Evolutionary conservation across 53 echinoderm and acorn worm genomes (phyloP).

Genomic region (Crossaster papposus): DNA sequence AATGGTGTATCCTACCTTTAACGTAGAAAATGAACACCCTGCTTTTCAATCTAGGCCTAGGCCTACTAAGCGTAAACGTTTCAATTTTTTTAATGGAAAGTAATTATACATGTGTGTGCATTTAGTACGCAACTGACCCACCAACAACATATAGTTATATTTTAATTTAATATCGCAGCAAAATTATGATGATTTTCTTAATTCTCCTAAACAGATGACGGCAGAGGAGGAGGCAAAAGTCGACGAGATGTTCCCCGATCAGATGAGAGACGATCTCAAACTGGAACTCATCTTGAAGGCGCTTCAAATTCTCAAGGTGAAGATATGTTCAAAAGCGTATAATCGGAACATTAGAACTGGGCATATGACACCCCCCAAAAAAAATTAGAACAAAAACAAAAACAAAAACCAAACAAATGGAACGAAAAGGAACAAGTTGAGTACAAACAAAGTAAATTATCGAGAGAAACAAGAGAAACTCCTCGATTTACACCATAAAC

Average conservation of each 20-base stretch:
- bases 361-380: neutral
- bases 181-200: neutral
- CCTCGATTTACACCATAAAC: too few species aligned
- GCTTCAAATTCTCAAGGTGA: constrained; percentile 24
- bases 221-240: constrained; percentile 50
- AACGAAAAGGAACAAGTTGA: too few species aligned
- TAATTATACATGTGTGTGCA: too few species aligned
- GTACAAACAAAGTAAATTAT: too few species aligned
- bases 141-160: neutral
- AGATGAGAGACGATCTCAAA: constrained; percentile 53
- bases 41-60: too few species aligned
- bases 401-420: too few species aligned
- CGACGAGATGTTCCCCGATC: constrained; percentile 53
- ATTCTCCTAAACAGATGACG: constrained; percentile 34
- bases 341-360: neutral
- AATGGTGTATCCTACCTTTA: too few species aligned
- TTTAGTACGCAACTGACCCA: too few species aligned
- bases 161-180: neutral
- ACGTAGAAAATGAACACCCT: too few species aligned
- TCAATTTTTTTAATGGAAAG: too few species aligned
- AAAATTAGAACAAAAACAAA: neutral
- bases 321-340: neutral
- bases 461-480: too few species aligned
- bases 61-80: too few species aligned
- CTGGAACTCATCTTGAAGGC: constrained; percentile 57